Evolutionary conservation across 2,797 vertebrate genomes (phyloP), one percentile per base, ranked within the genome.

Genomic region (Cyclopterus lumpus): DNA sequence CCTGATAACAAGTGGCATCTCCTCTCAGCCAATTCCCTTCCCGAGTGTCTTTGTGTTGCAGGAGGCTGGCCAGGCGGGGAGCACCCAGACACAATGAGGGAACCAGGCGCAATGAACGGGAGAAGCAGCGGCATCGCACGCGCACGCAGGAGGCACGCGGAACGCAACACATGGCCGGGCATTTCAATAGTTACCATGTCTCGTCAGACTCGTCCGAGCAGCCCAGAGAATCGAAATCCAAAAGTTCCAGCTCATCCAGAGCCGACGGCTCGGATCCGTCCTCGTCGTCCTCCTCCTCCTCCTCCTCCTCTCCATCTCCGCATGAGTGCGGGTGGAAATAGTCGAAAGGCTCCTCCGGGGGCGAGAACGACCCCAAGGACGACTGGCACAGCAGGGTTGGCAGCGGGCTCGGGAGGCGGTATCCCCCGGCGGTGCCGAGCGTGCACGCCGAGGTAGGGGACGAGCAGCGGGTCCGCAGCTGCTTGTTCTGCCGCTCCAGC

Each of bases 401-500:
- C 80, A 90, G 83, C 34, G 95, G 92, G 87, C 95, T 88, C 77
- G 94, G 92, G 42, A 94, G 8, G 79, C 93, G 84, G 73, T 82
- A 93, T 38, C 84, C 83, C 0, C 83, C 84, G 14, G 79, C 32
- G 67, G 49, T 49, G 15, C 72, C 51, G 38, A 74, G 75, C 46
- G 66, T 62, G 71, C 67, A 82, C 20, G 65, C 65, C 74, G 88
- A 80, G n/a, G 92, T 44, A 0, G 83, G 70, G 10, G 83, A 79
- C 48, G 92, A 87, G 71, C 84, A 82, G 65, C 96, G 94, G 80
- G 91, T 96, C 76, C 96, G 92, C 53, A 97, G 93, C 94, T 96
- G 96, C 91, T 97, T 95, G 84, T 97, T 97, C 87, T 98, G 97
- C 85, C 93, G 93, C 93, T 97, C 97, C 92, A 98, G 95, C 70